Evolutionary conservation across 2,888 invertebrate species (phyloP).

Genomic region (Nudaria mundana): DNA sequence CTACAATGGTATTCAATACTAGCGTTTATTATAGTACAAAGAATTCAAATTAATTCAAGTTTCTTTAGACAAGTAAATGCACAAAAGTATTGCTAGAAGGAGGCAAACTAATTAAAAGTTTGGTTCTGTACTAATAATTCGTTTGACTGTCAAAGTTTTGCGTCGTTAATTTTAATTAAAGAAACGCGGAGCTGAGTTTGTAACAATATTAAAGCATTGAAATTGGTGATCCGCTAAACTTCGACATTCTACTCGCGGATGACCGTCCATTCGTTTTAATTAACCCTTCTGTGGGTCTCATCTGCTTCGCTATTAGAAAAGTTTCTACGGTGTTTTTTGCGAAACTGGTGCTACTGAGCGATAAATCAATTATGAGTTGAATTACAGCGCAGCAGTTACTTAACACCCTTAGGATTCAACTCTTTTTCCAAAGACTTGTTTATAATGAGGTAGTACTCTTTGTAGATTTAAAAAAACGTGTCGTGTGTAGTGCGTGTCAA

Average conservation of each 20-base stretch:
- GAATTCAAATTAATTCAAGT: constrained; percentile 74
- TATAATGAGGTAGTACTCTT: too few species aligned
- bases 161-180: constrained; percentile 82
- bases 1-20: neutral
- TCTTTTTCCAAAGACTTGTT: too few species aligned
- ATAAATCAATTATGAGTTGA: constrained; percentile 63
- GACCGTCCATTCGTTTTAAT: constrained; percentile 78
- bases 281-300: constrained; percentile 69
- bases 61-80: constrained; percentile 66
- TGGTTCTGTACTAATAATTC: constrained; percentile 79
- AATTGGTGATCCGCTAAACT: constrained; percentile 80
- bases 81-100: constrained; percentile 74
- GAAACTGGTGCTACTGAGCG: constrained; percentile 43
- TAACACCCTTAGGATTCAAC: constrained; percentile 9
- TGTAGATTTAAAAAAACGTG: too few species aligned
- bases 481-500: too few species aligned
- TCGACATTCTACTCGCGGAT: constrained; percentile 71
- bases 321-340: constrained; percentile 45
- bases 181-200: constrained; percentile 75
- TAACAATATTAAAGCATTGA: constrained; percentile 80
- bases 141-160: constrained; percentile 80
- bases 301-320: constrained; percentile 61
- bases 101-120: constrained; percentile 80
- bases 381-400: constrained; percentile 22
- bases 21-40: constrained; percentile 36